These are phyloP conservation scores for Sebastiscus tertius DNA, from an alignment of 2,797 vertebrate species.

Conservation along the genomic window DNA sequence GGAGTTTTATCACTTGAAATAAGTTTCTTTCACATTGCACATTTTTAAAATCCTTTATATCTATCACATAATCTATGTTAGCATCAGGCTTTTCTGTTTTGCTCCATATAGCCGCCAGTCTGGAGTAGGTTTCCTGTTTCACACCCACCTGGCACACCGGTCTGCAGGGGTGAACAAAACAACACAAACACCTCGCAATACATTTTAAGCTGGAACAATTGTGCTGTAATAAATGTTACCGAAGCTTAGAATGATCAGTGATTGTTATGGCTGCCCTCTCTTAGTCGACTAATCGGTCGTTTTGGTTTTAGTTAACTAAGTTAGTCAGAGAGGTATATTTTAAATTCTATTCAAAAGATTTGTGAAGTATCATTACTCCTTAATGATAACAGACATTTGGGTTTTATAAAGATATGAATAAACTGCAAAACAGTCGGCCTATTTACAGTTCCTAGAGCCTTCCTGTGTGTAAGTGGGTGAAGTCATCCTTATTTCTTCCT, in stretches of 20 bases:
- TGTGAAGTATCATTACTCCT: not conserved
- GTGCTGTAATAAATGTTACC: not conserved
- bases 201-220: not conserved
- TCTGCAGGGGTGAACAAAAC: not conserved
- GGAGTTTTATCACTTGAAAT: not conserved
- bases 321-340: not conserved
- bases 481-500: not conserved
- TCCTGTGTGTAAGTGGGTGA: not conserved
- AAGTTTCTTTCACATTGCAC: not conserved
- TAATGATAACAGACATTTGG: not conserved
- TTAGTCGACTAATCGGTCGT: no score
- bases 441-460: not conserved
- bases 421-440: not conserved
- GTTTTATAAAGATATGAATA: not conserved
- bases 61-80: not conserved
- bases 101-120: not conserved
- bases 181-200: not conserved
- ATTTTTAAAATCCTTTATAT: not conserved
- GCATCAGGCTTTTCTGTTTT: not conserved
- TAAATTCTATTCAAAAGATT: not conserved
- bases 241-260: not conserved
- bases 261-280: no score
- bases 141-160: not conserved
- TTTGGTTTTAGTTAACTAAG: not conserved
- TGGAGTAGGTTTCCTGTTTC: not conserved